Base-by-base conservation (phyloP, 2,888 invertebrate species). In the Neoascia interrupta region DNA sequence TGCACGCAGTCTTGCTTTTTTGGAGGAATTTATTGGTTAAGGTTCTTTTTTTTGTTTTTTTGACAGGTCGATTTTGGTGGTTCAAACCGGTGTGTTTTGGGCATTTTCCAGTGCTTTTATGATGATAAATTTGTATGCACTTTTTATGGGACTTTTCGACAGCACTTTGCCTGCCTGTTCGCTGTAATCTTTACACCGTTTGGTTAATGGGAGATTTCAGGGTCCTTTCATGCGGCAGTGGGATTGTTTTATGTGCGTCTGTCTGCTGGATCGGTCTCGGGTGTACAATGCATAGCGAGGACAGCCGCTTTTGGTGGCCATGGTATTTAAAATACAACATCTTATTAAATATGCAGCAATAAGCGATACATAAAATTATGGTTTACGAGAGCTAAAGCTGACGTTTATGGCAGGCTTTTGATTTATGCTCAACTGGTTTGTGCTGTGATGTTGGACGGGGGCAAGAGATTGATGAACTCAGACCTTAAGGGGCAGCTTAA, bases 41-140 rank as follows among this genome's bases (percentile, higher is more conserved):
- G 37, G 13, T 60, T 68, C n/a, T n/a, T n/a, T 68, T 61, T 54
- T 54, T 74, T 26, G 54, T 11, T 47, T 41, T 68, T 41, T 60
- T 74, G 60, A 47, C 74, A 68, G 68, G 74, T 68, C 68, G 68
- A 21, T 39, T 37, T 61, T 28, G 31, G 45, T 18, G 37, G 37
- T 18, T 37, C 23, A 43, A 69, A 60, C 51, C 45, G 21, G 43
- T 69, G 43, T n/a, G n/a, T n/a, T n/a, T n/a, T 39, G 37, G 39
- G 6, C 26, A 16, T 6, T 39, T 54, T 37, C 37, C 23, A 23
- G 36, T 15, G 23, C n/a, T 36, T 43, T 45, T 37, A 61, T 31
- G 45, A 54, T 61, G 45, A 70, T 61, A 61, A 53, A 39, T 61
- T 70, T 45, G 53, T 54, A 61, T 54, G 45, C 28, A 10, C 8